Base-by-base conservation (phyloP, 1,140 invertebrate genomes). In the Goniozus legneri region DNA sequence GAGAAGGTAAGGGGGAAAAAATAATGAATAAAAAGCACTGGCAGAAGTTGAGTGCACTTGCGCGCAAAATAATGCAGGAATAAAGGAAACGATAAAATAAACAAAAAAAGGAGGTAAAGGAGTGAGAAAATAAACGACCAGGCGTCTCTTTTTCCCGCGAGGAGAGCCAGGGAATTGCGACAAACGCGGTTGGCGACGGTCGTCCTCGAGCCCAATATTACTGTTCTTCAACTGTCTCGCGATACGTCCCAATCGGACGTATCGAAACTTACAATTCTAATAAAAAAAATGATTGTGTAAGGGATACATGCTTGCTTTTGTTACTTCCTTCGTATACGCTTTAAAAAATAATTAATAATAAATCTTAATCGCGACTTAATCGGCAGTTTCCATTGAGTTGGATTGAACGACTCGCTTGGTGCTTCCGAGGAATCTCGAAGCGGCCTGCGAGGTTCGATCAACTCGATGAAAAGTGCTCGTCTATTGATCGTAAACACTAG, bases 181-280 rank as follows among this genome's bases (percentile, higher is more conserved):
- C n/a, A n/a, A n/a, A n/a, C n/a, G n/a, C n/a, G n/a, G n/a, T n/a
- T n/a, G n/a, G n/a, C n/a, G n/a, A n/a, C 60, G 67, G 58, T 76
- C 72, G 62, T 76, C 74, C 74, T 74, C 66, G 69, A 75, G 74
- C 68, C 74, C 69, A 73, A 75, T 73, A 71, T 70, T 73, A 62
- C 58, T 52, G 42, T 61, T 53, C 40, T 37, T 39, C 40, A 36
- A 27, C 34, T 32, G 46, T 20, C 33, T 13, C 39, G 30, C 37
- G 45, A 39, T 37, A 14, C 15, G 18, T 34, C 33, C 44, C 43
- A 42, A 33, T 42, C 42, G 49, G 34, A 33, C 50, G 43, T 31
- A 31, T 53, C 44, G 43, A 53, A 6, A 6, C 24, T 27, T 54
- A 57, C 57, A 58, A 52, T 44, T 24, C 51, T 58, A 58, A 56